phyloP scores from a whole-genome alignment of 1,140 invertebrate species.

The Cyclargus thomasi region DNA sequence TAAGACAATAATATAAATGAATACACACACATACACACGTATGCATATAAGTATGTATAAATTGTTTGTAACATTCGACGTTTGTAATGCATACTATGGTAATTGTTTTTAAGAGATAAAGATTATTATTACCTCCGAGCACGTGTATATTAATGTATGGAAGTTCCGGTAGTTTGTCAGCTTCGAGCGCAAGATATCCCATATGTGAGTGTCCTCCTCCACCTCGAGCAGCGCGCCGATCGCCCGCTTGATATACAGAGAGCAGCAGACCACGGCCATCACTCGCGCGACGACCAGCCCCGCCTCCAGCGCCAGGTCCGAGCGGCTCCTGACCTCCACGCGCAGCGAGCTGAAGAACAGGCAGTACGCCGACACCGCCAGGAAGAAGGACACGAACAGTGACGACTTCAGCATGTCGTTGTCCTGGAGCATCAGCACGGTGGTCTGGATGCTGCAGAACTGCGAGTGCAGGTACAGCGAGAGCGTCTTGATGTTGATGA shows the following conservation, averaged over 20 bases:
- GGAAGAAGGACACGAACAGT: conserved; percentile 74
- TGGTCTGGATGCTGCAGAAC: conserved; percentile 78
- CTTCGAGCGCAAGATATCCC: conserved; percentile 86
- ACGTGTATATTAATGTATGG: conserved; percentile 90
- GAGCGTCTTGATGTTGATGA: conserved; percentile 74
- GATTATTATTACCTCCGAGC: too few relatives aligned
- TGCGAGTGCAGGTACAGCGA: conserved; percentile 73
- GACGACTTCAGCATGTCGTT: conserved; percentile 82
- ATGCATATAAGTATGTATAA: too few relatives aligned
- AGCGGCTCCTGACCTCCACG: conserved; percentile 42
- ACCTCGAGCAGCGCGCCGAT: conserved; percentile 53
- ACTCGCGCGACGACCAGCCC: conserved; percentile 44
- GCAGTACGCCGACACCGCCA: conserved; percentile 46
- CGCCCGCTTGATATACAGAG: conserved; percentile 48
- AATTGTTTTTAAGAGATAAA: too few relatives aligned
- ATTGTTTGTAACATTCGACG: too few relatives aligned
- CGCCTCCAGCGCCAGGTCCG: conserved; percentile 44
- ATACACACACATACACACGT: too few relatives aligned
- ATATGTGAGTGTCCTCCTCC: conserved; percentile 82
- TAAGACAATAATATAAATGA: too few relatives aligned
- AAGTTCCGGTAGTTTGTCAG: conserved; percentile 85
- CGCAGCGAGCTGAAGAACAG: conserved; percentile 51
- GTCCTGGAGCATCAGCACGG: conserved; percentile 62
- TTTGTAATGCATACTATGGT: too few relatives aligned
- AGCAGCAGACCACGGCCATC: conserved; percentile 34